phyloP scores from a whole-genome alignment of 2,113 vertebrate genomes.

The Neoarius graeffei region DNA sequence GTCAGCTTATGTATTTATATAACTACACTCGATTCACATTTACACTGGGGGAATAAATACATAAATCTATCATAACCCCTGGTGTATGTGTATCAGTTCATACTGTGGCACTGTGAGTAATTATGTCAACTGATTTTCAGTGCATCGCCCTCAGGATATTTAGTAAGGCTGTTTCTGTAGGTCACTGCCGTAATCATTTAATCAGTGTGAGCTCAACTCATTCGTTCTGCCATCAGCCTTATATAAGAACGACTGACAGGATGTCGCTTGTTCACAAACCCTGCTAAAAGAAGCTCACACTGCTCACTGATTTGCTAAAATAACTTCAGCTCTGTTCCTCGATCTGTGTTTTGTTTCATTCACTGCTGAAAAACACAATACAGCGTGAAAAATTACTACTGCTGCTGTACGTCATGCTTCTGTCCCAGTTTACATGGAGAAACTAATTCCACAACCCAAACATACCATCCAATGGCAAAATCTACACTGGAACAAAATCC shows the following conservation, averaged over 20 bases:
- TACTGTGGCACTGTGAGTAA: neutral
- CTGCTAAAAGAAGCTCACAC: neutral
- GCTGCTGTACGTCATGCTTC: neutral
- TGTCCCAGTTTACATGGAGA: neutral
- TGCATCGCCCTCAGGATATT: neutral
- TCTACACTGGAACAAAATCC: no score
- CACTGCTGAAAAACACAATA: neutral
- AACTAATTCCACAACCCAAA: neutral
- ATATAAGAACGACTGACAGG: neutral
- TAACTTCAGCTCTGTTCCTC: neutral
- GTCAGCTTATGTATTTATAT: slow-evolving; percentile 19
- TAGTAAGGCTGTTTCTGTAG: neutral
- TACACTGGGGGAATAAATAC: neutral
- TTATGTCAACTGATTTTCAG: neutral
- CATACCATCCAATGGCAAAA: neutral
- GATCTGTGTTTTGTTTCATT: neutral
- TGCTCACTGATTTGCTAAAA: neutral
- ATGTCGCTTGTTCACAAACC: neutral
- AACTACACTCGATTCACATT: neutral
- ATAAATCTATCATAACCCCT: neutral
- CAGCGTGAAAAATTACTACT: neutral
- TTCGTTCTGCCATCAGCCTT: neutral
- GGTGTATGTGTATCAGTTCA: neutral
- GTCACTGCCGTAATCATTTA: neutral
- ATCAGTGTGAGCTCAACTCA: neutral